Evolutionary conservation across 2,113 vertebrate species (phyloP), one percentile per base, ranked within the genome.

Genomic region (Ciconia maguari): DNA sequence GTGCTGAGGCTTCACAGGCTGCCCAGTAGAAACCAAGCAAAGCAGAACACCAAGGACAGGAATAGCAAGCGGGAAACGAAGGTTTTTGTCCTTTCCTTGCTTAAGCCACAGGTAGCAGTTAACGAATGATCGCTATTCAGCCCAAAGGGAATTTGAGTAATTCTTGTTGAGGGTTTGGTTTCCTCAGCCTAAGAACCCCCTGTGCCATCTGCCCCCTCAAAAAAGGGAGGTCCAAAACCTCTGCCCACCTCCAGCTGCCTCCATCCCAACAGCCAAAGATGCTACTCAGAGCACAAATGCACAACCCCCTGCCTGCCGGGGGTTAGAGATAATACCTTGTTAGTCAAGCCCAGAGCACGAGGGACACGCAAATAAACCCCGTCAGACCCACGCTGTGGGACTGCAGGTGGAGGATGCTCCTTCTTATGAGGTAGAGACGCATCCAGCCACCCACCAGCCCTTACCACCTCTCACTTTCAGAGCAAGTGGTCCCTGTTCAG

Each of bases 1-100:
- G 3, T 5, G 3, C 32, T 6, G 6, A 54, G 32, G 30, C 25
- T 58, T 48, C 42, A 5, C 2, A 1, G 26, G 16, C 8, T 46
- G 36, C 20, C 51, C 34, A 22, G 57, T 17, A 46, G 38, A 18
- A 51, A 25, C 34, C 0, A 1, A 24, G 24, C 3, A 3, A 26
- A 49, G 69, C 46, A 62, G 41, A 52, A 57, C 42, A 32, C 16
- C 36, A 21, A 66, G 25, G 24, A 10, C 14, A 26, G 34, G 66
- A 84, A 21, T 0, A 52, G 38, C 20, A 44, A 62, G 76, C 48
- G 32, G 49, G 19, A 60, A 62, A 26, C 3, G 1, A 32, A 60
- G n/a, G 6, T 0, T 8, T 51, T 74, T 51, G 32, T 62, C 65
- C 17, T 68, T 46, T 54, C 22, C 61, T 62, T 66, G 48, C 41